Percentiles rank a stretch among this genome's conserved stretches.
phyloP scores from a whole-genome alignment of 2,113 vertebrate genomes.

The Glaucomys volans region DNA sequence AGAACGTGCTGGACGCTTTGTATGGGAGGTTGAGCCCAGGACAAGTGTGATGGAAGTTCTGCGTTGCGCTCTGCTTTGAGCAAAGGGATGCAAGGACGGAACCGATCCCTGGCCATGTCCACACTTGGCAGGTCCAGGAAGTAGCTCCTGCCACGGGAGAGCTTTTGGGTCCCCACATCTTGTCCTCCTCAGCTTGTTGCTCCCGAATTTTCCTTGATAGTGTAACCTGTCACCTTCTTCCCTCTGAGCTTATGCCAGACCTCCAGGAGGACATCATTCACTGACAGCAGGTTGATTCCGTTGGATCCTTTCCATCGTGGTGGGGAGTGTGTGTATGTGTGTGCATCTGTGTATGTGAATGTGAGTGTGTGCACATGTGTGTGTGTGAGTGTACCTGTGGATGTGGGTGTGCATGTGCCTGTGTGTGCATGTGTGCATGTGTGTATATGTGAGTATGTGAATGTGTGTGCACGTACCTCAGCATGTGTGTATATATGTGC shows the following conservation, averaged over 20 bases:
- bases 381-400: no score
- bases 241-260: accelerated
- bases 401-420: no score
- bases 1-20: background rate
- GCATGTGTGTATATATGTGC: background rate
- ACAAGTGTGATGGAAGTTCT: accelerated
- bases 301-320: background rate
- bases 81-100: accelerated
- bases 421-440: no score
- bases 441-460: background rate
- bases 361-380: no score
- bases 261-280: background rate
- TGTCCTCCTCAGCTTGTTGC: background rate
- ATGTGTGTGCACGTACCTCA: background rate
- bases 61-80: background rate
- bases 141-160: accelerated
- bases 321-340: background rate
- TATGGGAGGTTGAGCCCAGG: background rate
- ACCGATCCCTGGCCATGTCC: accelerated
- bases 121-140: accelerated
- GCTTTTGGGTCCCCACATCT: no score
- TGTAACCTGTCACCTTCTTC: background rate
- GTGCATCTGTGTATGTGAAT: no score
- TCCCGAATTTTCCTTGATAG: background rate
- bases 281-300: background rate